Percentiles rank a stretch among this genome's conserved stretches.
phyloP scores from a whole-genome alignment of 2,797 vertebrate species.

The Gymnoscopelus microlampas region DNA sequence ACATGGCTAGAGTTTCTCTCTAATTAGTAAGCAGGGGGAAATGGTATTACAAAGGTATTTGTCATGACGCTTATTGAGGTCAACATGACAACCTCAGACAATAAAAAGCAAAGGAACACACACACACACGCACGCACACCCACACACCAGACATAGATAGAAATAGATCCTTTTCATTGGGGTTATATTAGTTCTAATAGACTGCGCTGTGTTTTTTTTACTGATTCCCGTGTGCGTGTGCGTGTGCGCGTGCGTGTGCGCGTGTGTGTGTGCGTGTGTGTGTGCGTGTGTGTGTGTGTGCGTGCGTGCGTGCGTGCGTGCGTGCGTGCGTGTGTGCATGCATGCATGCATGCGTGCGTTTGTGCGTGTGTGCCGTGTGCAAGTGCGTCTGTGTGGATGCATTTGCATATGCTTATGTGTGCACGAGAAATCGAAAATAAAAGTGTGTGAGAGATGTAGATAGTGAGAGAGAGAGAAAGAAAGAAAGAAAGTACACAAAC shows the following conservation, averaged over 20 bases:
- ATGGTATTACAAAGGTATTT: constrained; percentile 40
- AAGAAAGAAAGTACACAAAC: not conserved
- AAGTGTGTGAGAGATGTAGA: not conserved
- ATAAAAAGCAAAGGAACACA: not conserved
- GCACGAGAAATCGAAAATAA: constrained; percentile 6
- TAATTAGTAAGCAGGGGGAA: constrained; percentile 62
- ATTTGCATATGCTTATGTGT: not conserved
- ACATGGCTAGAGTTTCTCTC: constrained; percentile 63
- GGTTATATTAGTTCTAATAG: no score
- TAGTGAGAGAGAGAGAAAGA: not conserved
- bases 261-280: not conserved
- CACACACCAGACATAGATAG: no score
- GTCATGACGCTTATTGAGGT: constrained; percentile 19
- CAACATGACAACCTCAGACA: not conserved
- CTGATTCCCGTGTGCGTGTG: not conserved
- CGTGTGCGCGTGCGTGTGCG: not conserved
- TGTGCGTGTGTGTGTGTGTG: not conserved
- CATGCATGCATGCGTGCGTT: not conserved
- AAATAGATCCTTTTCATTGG: no score
- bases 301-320: not conserved
- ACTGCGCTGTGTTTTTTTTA: no score
- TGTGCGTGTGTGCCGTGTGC: not conserved
- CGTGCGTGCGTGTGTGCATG: not conserved
- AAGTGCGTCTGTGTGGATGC: no score
- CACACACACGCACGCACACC: no score